These are phyloP conservation scores for Seriola aureovittata DNA, from an alignment of 2,113 vertebrate species.

Conservation along the genomic window DNA sequence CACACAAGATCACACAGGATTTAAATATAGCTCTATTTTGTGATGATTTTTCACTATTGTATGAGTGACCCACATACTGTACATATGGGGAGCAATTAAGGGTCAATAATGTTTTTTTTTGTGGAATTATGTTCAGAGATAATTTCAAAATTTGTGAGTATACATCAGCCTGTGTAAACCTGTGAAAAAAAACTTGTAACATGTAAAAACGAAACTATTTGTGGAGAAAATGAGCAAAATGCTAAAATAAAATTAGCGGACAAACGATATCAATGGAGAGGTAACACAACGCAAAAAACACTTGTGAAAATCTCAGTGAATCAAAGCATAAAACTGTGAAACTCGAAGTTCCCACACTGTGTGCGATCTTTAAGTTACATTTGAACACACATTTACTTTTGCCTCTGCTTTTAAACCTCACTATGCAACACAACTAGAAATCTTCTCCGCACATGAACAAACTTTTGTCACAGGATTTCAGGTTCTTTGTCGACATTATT, in stretches of 20 bases:
- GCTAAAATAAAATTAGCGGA: no score
- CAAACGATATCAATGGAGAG: neutral
- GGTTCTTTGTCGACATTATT: neutral
- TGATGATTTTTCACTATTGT: slow-evolving; percentile 9
- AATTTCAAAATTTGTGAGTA: neutral
- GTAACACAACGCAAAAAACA: neutral
- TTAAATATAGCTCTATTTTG: slow-evolving; percentile 26
- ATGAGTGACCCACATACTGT: neutral
- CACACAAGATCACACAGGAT: slow-evolving; percentile 4
- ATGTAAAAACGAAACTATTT: neutral
- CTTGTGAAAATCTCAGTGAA: neutral
- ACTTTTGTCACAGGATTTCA: neutral
- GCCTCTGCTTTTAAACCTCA: neutral
- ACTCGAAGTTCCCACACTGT: neutral
- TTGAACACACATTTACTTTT: neutral
- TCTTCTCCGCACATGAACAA: neutral
- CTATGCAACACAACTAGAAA: neutral
- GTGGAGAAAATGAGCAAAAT: no score
- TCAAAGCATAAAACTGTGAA: neutral
- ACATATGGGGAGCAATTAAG: neutral
- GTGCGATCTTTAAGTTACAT: neutral
- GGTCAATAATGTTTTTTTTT: neutral
- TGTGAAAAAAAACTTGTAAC: no score
- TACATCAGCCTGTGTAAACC: neutral
- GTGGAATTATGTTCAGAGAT: neutral